Evolutionary conservation across 2,113 vertebrate species (phyloP), one percentile per base, ranked within the genome.

Genomic region (Peromyscus maniculatus): DNA sequence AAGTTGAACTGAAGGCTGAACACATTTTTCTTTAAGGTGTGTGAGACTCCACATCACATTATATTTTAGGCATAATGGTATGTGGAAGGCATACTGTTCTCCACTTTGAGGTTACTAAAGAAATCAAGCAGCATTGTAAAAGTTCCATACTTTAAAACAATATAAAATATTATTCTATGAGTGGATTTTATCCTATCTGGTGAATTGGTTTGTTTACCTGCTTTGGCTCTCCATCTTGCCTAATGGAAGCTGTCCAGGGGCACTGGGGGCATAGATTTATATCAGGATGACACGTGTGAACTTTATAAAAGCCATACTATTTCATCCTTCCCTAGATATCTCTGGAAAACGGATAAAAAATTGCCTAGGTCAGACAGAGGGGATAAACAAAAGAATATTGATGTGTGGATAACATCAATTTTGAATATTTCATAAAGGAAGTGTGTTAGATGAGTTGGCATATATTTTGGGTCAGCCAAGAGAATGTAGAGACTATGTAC

Each of bases 371-470:
- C 74, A 89, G 43, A 93, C 43, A 89, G 46, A 88, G 17, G 57
- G 95, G 64, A 9, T 52, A 10, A 64, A 75, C 49, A 62, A 66
- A 96, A 96, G 33, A 72, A 28, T 46, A 84, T 7, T 57, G 4
- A 49, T 82, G 17, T 7, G 22, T 84, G 52, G 21, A 82, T 97
- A 93, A 67, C 28, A 55, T 33, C 66, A 75, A 13, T 22, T 89
- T 39, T 82, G 46, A 95, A 2, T 69, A 57, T 82, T 94, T 92
- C 52, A 83, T 75, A 78, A 97, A 36, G 19, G 26, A 55, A 78
- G 33, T 19, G 39, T 21, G 36, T 87, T 64, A 22, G 13, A 87
- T 16, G 31, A 59, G 64, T 67, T 72, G 59, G 15, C 52, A 16
- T 24, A 55, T 6, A 8, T 71, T 49, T 59, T n/a, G 39, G 93